Evolutionary conservation across 2,888 invertebrate species (phyloP).

Genomic region (Petrophora chlorosata): DNA sequence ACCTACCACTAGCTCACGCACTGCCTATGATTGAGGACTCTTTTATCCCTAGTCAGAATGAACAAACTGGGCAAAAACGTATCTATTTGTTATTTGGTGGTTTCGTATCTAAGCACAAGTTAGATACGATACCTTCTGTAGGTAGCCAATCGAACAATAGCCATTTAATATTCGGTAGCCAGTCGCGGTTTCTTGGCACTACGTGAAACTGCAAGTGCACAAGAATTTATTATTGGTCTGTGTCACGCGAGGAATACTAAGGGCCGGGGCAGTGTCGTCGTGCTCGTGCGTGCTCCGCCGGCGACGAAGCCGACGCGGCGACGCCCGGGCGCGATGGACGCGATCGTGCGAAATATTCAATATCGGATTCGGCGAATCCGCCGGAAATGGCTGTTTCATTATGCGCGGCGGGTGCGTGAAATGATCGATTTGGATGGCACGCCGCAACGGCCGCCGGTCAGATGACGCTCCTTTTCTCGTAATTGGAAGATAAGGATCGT

Average conservation of each 20-base stretch:
- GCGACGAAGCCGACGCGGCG: too few relatives aligned
- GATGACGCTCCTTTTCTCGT: slow-evolving; percentile 50
- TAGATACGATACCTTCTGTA: slow-evolving; percentile 9
- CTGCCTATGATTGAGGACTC: too few relatives aligned
- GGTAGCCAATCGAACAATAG: slow-evolving; percentile 57
- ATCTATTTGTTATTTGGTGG: too few relatives aligned
- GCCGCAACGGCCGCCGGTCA: slow-evolving; percentile 44
- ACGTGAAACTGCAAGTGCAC: slow-evolving; percentile 81
- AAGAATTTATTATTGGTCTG: slow-evolving; percentile 75
- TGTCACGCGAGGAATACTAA: slow-evolving; percentile 74
- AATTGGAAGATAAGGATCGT: slow-evolving; percentile 61
- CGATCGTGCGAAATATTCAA: slow-evolving; percentile 67
- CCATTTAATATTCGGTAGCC: slow-evolving; percentile 75
- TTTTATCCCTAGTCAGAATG: too few relatives aligned
- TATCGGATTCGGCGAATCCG: slow-evolving; percentile 71
- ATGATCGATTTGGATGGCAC: slow-evolving; percentile 71
- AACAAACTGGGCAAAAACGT: too few relatives aligned
- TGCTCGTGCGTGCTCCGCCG: slow-evolving; percentile 58
- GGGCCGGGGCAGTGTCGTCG: slow-evolving; percentile 51
- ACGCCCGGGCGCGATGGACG: slow-evolving; percentile 45
- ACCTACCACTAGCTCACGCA: too few relatives aligned
- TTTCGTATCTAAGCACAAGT: too few relatives aligned
- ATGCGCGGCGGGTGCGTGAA: slow-evolving; percentile 72
- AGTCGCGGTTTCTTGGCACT: slow-evolving; percentile 74
- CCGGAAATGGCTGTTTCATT: slow-evolving; percentile 77